A percentile compares a stretch with the other conserved stretches of the same genome.
Conservation (phyloP, 2,113 vertebrate genomes). For the Carassius gibelio region DNA sequence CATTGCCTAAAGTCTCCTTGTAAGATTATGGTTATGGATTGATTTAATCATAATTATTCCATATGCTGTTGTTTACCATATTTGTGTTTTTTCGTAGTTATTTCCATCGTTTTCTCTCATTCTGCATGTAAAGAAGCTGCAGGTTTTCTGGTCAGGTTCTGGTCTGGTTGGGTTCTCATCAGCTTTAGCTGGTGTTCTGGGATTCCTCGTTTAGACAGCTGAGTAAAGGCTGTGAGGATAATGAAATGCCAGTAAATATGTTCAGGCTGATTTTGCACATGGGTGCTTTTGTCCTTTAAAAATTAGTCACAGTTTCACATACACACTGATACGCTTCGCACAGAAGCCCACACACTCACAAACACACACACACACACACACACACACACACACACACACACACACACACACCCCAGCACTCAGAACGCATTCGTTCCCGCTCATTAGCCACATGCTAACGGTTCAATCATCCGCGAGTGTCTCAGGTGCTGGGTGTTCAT, state of each 20-base stretch:
- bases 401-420: not conserved
- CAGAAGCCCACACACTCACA: conserved; percentile 24
- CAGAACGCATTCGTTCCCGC: conserved; percentile 45
- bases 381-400: not conserved
- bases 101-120: no score
- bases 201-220: not conserved
- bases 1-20: no score
- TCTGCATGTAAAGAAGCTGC: not conserved
- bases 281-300: conserved; percentile 32
- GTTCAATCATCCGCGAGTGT: conserved; percentile 39
- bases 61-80: no score
- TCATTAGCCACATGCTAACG: conserved; percentile 47
- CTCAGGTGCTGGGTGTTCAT: conserved; percentile 31
- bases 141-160: not conserved
- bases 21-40: no score
- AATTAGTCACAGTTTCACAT: conserved; percentile 45
- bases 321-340: conserved; percentile 19
- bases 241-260: conserved; percentile 23
- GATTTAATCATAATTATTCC: no score
- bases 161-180: not conserved
- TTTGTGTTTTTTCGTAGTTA: no score
- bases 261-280: conserved; percentile 50
- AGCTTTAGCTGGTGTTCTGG: not conserved
- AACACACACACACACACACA: conserved; percentile 20
- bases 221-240: not conserved